Evolutionary conservation across 2,113 vertebrate genomes (phyloP), one percentile per base, ranked within the genome.

Genomic region (Oreochromis spilurus): DNA sequence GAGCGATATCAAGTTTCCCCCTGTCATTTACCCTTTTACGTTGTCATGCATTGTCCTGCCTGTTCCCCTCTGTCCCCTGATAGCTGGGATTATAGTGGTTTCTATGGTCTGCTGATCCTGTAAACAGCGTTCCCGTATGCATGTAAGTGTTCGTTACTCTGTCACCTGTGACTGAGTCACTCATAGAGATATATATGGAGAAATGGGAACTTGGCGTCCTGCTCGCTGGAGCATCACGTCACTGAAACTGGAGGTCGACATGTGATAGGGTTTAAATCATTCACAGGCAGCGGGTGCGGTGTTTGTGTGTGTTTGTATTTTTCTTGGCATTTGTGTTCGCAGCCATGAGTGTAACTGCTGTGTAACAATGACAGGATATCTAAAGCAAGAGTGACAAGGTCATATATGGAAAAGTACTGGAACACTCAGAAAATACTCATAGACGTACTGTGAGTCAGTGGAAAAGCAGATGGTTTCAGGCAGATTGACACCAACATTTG

Each of bases 291-390:
- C 58, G 40, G 16, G 82, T 57, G 58, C 2, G 13, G 84, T 57
- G 82, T 70, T 84, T 78, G 24, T 36, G 70, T 62, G 17, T 88
- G 83, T 89, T 43, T 78, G 75, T 79, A 2, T 54, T 31, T 79
- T 36, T 77, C 12, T 60, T 48, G 45, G 21, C 45, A 6, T 24
- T 43, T 62, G 67, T 84, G 13, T 43, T 26, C 24, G 31, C n/a
- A 83, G 54, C 75, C 70, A 19, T 36, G 57, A 50, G 60, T 81
- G 79, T 55, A 48, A 24, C 86, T 50, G 83, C 87, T 81, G 9
- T 34, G 79, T 52, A 79, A 96, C 96, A 96, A 96, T 96, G 84
- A 89, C 93, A 95, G 95, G 95, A 96, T 92, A 89, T 94, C 79
- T 88, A 85, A 87, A 91, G 87, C 72, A 82, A 31, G 38, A 58